Base-by-base conservation (phyloP, 2,797 vertebrate genomes). In the Eulemur rubriventer region DNA sequence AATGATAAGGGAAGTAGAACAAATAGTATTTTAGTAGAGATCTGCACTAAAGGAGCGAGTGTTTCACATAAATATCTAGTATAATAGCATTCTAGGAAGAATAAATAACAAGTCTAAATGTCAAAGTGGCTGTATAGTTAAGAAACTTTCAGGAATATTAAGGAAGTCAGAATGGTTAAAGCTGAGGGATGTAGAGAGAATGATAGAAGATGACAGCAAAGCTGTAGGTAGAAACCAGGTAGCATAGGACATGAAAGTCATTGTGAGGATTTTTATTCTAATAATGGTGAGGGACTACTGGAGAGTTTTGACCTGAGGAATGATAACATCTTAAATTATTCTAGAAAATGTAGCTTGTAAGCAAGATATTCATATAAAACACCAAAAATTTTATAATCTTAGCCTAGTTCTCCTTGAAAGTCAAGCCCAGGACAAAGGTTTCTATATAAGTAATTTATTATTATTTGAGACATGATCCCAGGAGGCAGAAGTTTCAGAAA, bases 1-100 rank as follows among this genome's bases (percentile, higher is more conserved):
- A 22, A 57, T 41, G 20, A 46, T 50, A 90, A 75, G 2, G 4
- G 48, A 81, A 69, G 14, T 48, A 61, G 46, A 96, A 13, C 4
- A 87, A 92, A 72, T 41, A 33, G 16, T 18, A 87, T 69, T 92
- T 93, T 90, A 84, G 7, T 41, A 78, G n/a, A 94, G 48, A 87
- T 28, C 18, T 72, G 18, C n/a, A 52, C 78, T 33, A 61, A 48
- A 7, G 46, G 46, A 95, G 84, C 16, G 1, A 88, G 24, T 48
- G 0, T 84, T 70, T 91, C 2, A 59, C 63, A 2, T 13, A 76
- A 89, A 76, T 28, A 33, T 88, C 20, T 84, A 33, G 18, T 80
- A 3, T 78, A 81, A 63, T 72, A 90, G 84, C 28, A 92, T 79
- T 82, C 4, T 26, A 69, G n/a, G 41, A 4, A 83, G 24, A 67